These are phyloP conservation scores for Spodoptera littoralis DNA, from an alignment of 2,888 invertebrate genomes.

Conservation along the genomic window DNA sequence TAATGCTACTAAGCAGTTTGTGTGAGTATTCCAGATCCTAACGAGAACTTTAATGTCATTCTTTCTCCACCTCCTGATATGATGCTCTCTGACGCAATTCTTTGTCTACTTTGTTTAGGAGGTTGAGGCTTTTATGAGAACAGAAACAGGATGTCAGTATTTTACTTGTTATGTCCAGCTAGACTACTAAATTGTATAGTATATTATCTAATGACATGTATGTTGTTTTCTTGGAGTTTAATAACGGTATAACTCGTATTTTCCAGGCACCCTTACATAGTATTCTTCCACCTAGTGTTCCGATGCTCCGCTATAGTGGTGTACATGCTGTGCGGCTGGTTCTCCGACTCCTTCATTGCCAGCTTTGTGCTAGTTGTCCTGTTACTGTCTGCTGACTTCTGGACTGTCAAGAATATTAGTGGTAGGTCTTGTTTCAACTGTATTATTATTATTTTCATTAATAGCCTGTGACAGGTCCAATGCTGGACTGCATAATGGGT, in stretches of 20 bases:
- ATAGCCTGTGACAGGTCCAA: background rate
- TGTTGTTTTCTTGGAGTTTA: too few species aligned
- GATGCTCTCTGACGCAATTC: too few species aligned
- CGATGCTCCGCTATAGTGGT: conserved; percentile 94
- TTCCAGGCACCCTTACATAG: conserved; percentile 97
- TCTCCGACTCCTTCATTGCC: conserved; percentile 97
- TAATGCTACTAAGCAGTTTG: conserved; percentile 84
- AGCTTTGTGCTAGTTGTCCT: conserved; percentile 97
- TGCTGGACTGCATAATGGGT: too few species aligned
- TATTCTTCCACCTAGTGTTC: conserved; percentile 97
- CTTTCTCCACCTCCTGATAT: too few species aligned
- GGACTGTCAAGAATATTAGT: conserved; percentile 99
- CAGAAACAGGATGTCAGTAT: too few species aligned
- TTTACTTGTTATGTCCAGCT: too few species aligned
- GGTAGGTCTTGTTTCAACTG: conserved; percentile 75
- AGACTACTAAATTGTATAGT: too few species aligned
- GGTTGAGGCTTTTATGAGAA: too few species aligned
- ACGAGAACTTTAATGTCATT: too few species aligned
- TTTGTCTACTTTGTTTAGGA: too few species aligned
- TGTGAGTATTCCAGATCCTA: conserved; percentile 70
- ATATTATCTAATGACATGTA: too few species aligned
- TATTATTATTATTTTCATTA: background rate
- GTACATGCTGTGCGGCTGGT: conserved; percentile 97
- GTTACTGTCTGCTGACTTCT: conserved; percentile 98
- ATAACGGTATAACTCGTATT: background rate